Base-by-base conservation (phyloP, 2,797 vertebrate genomes). In the Prunella strophiata region DNA sequence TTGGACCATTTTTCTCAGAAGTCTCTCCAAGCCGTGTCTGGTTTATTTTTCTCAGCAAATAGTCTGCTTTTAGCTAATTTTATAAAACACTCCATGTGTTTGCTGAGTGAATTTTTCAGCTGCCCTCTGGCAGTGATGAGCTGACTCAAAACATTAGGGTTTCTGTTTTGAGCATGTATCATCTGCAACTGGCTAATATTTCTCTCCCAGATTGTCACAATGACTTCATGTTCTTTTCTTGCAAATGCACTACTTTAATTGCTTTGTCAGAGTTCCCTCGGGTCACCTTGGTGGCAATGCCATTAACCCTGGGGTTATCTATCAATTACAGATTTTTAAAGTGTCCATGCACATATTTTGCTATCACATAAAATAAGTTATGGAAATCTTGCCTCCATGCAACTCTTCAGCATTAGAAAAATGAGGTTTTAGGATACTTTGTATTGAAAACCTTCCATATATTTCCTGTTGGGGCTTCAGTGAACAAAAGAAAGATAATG, bases 121-220 rank as follows among this genome's bases (percentile, higher is more conserved):
- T 59, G 80, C 95, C 93, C 94, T 92, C 80, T 94, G 87, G 96
- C 93, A 94, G 71, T 88, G 71, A 68, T 66, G 68, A 71, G 58
- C 94, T 94, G 97, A 97, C 95, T 96, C 94, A 78, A 91, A 97
- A 77, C 91, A 93, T 96, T 86, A 85, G 71, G 59, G 89, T 94
- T 94, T 92, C 94, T 95, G 80, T 91, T 91, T 91, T 93, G 88
- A 91, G 62, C 42, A 17, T 89, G 76, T 85, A 92, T 96, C 89
- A 89, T 94, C 73, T 85, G 74, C 85, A 85, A 50, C 47, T 26
- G 67, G 93, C 94, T 92, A 91, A 85, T 85, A 87, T 66, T 94
- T 94, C 93, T 94, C 62, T 78, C 92, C 87, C 71, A n/a, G 66
- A 57, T 51, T 93, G 88, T 93, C 88, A 68, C 85, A 59, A 48